phyloP scores from a whole-genome alignment of 2,113 vertebrate species.

The Odocoileus virginianus region DNA sequence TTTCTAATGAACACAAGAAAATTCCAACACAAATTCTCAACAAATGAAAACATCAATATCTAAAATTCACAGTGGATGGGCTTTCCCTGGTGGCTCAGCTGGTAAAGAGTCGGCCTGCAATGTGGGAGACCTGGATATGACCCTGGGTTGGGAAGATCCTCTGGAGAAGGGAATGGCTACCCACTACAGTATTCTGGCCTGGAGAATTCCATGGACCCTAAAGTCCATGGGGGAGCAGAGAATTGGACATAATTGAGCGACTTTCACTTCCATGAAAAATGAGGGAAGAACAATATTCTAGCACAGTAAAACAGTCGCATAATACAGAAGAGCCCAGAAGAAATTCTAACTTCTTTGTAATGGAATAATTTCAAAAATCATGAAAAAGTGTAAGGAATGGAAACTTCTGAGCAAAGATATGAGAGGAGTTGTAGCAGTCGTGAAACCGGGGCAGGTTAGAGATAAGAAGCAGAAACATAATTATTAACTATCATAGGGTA shows the following conservation, averaged over 20 bases:
- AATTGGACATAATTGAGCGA: fast-evolving
- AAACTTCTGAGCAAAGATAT: background rate
- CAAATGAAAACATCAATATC: background rate
- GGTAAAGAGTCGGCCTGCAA: background rate
- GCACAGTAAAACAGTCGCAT: background rate
- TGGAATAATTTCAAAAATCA: background rate
- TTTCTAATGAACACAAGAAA: background rate
- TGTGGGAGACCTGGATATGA: background rate
- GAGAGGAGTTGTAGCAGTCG: background rate
- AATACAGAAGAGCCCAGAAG: background rate
- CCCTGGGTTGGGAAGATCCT: background rate
- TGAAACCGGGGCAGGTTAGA: background rate
- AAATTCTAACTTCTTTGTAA: background rate
- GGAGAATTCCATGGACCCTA: background rate
- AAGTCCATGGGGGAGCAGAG: background rate
- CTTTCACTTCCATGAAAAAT: background rate
- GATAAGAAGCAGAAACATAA: background rate
- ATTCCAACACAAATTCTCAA: background rate
- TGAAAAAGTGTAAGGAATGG: background rate
- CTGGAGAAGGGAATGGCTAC: background rate
- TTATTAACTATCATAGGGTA: slow-evolving; percentile 30
- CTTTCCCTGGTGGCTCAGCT: background rate
- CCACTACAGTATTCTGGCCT: background rate
- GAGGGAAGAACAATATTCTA: background rate
- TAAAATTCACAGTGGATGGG: background rate